These are phyloP conservation scores for Strongylocentrotus purpuratus DNA, from an alignment of 35 echinoderm and acorn worm genomes.

Conservation along the genomic window DNA sequence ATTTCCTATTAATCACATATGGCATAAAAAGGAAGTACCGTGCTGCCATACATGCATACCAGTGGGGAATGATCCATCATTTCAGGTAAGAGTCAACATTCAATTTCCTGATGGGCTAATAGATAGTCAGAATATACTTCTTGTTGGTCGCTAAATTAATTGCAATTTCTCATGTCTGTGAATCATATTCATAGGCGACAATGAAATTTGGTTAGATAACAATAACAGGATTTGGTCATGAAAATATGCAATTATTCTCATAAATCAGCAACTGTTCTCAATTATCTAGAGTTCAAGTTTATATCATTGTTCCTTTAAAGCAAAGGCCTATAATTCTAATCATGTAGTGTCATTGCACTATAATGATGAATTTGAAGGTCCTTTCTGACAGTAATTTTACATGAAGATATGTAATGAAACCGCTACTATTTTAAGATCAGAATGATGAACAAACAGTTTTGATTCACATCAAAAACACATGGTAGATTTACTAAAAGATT, in stretches of 20 bases:
- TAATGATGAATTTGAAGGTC: neutral
- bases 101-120: neutral
- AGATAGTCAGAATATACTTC: neutral
- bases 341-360: neutral
- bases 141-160: neutral
- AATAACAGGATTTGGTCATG: neutral
- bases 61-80: neutral
- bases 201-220: neutral
- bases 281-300: too few species aligned
- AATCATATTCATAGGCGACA: neutral
- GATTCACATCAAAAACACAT: too few species aligned
- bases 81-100: neutral
- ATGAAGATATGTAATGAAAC: too few species aligned
- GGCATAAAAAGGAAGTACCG: neutral
- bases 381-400: neutral
- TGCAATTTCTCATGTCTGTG: neutral
- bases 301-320: too few species aligned
- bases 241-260: neutral
- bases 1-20: constrained; percentile 7
- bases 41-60: neutral
- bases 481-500: too few species aligned
- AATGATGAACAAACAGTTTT: too few species aligned
- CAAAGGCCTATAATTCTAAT: too few species aligned
- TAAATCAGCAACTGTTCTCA: too few species aligned
- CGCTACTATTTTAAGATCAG: too few species aligned